Base-by-base conservation (phyloP, 2,113 vertebrate species). In the Aplodontia rufa region DNA sequence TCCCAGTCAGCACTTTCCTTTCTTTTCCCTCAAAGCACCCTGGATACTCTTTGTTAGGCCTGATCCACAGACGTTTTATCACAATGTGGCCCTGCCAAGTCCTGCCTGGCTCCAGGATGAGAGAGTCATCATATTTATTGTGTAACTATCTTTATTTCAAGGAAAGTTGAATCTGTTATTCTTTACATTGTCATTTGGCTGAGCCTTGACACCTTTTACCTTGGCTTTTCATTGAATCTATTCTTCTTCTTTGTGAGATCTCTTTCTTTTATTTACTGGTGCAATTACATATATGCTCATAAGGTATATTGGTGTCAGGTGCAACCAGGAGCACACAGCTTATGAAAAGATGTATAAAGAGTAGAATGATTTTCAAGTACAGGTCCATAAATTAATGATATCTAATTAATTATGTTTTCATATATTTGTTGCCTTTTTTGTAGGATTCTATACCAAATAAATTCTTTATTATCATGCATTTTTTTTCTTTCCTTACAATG, bases 191-290 rank as follows among this genome's bases (percentile, higher is more conserved):
- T 96, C 86, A 94, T 82, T 95, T 89, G 62, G 51, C 58, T 83
- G 37, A 94, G 53, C 58, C 64, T 92, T 93, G 53, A 91, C 71
- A 72, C 58, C 14, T 97, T 95, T 97, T 90, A 92, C 94, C 95
- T 96, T 96, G 88, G 60, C 58, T 72, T 96, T 90, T 24, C 19
- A 71, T 84, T 35, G 53, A 86, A 87, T 49, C 47, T 35, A 95
- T 96, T 93, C 81, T 97, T 97, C 76, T 96, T 86, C 22, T 92
- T 90, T 28, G 60, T 87, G 51, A 95, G 93, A 90, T 79, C 51
- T 74, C 82, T 96, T 87, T 90, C 79, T 94, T 91, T 84, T 90
- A 85, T 91, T 93, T 82, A 91, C n/a, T 71, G 22, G 37, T 88
- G 64, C 6, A 88, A 47, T 53, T 42, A 19, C 76, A 49, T 72